These are phyloP conservation scores for Gadopsis marmoratus DNA, from an alignment of 2,797 vertebrate species.

Conservation along the genomic window DNA sequence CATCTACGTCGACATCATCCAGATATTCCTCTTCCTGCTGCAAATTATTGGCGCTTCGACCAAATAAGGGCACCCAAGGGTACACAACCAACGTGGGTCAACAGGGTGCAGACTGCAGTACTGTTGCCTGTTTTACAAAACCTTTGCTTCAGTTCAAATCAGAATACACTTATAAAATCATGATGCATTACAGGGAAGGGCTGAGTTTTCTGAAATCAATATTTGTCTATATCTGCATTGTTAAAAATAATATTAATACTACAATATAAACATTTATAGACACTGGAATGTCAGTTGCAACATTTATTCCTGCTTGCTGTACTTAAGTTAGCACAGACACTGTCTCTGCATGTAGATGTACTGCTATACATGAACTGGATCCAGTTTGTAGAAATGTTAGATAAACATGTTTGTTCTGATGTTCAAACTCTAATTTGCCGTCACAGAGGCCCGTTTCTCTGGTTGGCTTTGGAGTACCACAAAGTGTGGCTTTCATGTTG, in stretches of 20 bases:
- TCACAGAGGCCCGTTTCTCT: neutral
- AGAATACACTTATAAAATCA: slow-evolving; percentile 21
- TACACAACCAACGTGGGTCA: neutral
- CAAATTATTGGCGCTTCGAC: slow-evolving; percentile 88
- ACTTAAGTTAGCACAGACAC: neutral
- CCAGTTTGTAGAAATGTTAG: neutral
- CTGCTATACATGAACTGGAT: neutral
- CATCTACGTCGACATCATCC: slow-evolving; percentile 94
- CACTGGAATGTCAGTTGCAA: slow-evolving; percentile 23
- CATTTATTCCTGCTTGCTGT: slow-evolving; percentile 33
- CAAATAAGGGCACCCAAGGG: slow-evolving; percentile 58
- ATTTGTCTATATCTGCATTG: slow-evolving; percentile 34
- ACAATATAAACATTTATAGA: slow-evolving; percentile 16
- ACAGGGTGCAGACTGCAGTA: slow-evolving; percentile 18
- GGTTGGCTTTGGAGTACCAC: neutral
- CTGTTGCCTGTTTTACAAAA: neutral
- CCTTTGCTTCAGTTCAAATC: slow-evolving; percentile 19
- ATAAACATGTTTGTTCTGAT: neutral
- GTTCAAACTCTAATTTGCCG: neutral
- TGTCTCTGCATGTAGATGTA: slow-evolving; percentile 43
- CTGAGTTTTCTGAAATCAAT: slow-evolving; percentile 47
- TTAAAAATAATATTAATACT: slow-evolving; percentile 8
- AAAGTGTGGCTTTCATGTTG: neutral
- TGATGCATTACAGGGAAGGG: slow-evolving; percentile 32
- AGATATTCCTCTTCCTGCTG: slow-evolving; percentile 95